Evolutionary conservation across 2,113 vertebrate genomes (phyloP), one percentile per base, ranked within the genome.

Genomic region (Rostratula benghalensis): DNA sequence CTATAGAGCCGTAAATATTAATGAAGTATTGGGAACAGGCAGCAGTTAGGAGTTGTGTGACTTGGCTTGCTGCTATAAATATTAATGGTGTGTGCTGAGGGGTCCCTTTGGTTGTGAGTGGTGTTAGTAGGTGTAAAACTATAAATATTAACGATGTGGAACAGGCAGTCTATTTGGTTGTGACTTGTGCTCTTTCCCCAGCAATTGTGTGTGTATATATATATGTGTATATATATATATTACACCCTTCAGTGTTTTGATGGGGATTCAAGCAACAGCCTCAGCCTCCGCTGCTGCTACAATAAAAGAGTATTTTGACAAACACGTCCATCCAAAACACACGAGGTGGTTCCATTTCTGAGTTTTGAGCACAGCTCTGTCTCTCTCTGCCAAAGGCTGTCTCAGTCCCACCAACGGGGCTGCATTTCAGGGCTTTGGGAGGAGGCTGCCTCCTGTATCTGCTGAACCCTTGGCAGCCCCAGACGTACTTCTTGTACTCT

Each of bases 301-400:
- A 87, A 57, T 75, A 87, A 93, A 93, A 31, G 13, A 3, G 8
- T 82, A 14, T 92, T 97, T 92, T 96, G 90, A 94, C 83, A 94
- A 91, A 57, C 13, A 8, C 1, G 7, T 76, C 73, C 83, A 79
- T 41, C 69, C 73, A 57, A 61, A 78, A 70, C 1, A 2, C 60
- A 57, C 1, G 2, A 78, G 3, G 1, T 68, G 35, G 60, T 81
- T 94, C 86, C 45, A 82, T 82, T 87, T 89, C 69, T 81, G 80
- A 76, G 31, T 64, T 82, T 53, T 76, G 69, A 81, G 41, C 33
- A 71, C 13, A 48, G 22, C 14, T 64, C 50, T 77, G 24, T 56
- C 14, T 64, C 50, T 77, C 22, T 56, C 59, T 93, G 80, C 73
- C 90, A 95, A 83, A 71, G 35, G 39, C 74, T 93, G 68, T 67